Base-by-base conservation (phyloP, 2,797 vertebrate genomes). In the Crypturellus tataupa region DNA sequence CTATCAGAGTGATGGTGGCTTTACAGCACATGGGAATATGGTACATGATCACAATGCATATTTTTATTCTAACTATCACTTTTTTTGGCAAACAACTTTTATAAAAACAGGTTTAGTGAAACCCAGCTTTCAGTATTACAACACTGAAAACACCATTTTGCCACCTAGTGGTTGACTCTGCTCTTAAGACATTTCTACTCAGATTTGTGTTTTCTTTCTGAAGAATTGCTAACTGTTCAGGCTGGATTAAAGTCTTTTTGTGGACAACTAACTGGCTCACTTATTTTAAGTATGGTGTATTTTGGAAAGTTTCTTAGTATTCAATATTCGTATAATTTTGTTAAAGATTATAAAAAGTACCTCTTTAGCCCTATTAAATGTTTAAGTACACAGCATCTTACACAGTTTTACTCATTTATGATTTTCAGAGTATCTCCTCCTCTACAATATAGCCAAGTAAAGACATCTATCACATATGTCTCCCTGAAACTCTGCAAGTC, bases 121-220 rank as follows among this genome's bases (percentile, higher is more conserved):
- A 39, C 27, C 8, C 4, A 12, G 18, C 35, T 0, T 46, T 12
- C 8, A 7, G 18, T 10, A 33, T 37, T 77, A 6, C 2, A 37
- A 31, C 60, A 91, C 87, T 55, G 53, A 53, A 97, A 97, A 95
- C 94, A 56, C 85, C 44, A 67, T 68, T 97, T 95, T 97, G 98
- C 97, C 98, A 97, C 94, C 98, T 98, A 93, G 97, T 95, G 97
- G 97, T 95, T 65, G 1, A 37, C 79, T 51, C 18, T 75, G 12
- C 3, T 46, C 68, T 42, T 59, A 27, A 35, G 56, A 0, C 1
- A 9, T 10, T 14, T 11, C 39, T 49, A 31, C 19, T 23, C 44
- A 20, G 21, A 3, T 9, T 53, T 68, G 15, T 0, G 6, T n/a
- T 25, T 59, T 56, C 33, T 35, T 33, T 10, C n/a, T n/a, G 29